Base-by-base conservation (phyloP, 2,113 vertebrate genomes). In the Carassius carassius region DNA sequence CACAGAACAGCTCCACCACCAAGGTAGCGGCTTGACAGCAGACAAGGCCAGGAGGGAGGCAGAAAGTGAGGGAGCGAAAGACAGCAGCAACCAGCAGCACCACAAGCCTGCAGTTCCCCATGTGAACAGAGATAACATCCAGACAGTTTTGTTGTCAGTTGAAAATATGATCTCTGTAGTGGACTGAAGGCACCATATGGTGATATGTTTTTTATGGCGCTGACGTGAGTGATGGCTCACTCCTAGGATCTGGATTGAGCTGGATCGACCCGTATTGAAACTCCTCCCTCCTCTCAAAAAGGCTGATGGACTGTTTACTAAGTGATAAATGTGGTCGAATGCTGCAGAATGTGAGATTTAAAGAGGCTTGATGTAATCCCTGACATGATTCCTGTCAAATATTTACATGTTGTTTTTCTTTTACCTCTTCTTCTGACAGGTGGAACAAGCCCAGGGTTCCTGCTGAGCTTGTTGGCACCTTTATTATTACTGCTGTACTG, bases 391-490 rank as follows among this genome's bases (percentile, higher is more conserved):
- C 49, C n/a, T 78, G 51, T 86, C 82, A 72, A 81, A 49, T 73
- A 58, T 86, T 74, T 74, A 79, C 58, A 79, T 79, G 37, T 63
- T 73, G 41, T 73, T 73, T 73, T 83, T 70, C 65, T 82, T 74
- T 73, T 72, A 62, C 76, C 23, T 89, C 37, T 78, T 25, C 62
- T 79, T 74, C 69, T 87, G 88, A 17, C 89, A 95, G 95, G 96
- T 92, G 96, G 96, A 90, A 96, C 96, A 72, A 95, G 96, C 81
- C 96, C 95, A 90, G 96, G 95, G 85, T 96, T 96, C 78, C 95
- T 95, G 77, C 77, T 81, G 41, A 81, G 44, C 25, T 51, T 81
- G 23, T 81, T 81, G 78, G 44, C 37, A 79, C 58, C 56, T 47
- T 21, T 78, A 25, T 62, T 74, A 10, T 87, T 37, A 25, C 1